Conservation (phyloP, 2,888 invertebrate genomes). For the Plebejus anna region DNA sequence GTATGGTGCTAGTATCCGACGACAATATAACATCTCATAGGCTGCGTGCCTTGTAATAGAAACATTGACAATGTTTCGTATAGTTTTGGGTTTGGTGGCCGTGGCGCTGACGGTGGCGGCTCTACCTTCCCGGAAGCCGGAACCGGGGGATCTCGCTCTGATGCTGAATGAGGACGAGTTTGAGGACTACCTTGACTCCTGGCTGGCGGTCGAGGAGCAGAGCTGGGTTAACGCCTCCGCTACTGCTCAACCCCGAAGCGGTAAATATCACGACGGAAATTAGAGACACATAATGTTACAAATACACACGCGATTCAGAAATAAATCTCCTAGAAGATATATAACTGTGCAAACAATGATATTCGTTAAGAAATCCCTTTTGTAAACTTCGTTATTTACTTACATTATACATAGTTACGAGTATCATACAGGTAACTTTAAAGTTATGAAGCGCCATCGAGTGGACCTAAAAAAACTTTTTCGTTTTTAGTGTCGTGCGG, state of each 20-base stretch:
- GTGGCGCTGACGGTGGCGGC: conserved; percentile 41
- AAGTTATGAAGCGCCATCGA: too few species aligned
- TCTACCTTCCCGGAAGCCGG: conserved; percentile 44
- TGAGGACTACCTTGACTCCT: conserved; percentile 68
- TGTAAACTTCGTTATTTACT: not conserved
- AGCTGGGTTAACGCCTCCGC: conserved; percentile 48
- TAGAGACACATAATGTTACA: not conserved
- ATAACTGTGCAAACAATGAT: not conserved
- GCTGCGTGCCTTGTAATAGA: not conserved
- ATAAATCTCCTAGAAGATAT: not conserved
- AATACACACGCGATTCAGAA: not conserved
- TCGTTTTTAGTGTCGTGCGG: not conserved
- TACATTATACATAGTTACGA: not conserved
- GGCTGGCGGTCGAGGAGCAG: conserved; percentile 57
- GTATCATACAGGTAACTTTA: not conserved
- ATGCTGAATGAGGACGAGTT: conserved; percentile 67
- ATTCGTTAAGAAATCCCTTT: not conserved
- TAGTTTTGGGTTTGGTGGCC: conserved; percentile 39
- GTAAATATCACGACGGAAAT: conserved; percentile 43
- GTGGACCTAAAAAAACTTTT: too few species aligned
- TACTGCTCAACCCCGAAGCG: conserved; percentile 44
- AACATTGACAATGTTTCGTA: conserved; percentile 10
- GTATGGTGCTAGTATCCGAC: not conserved
- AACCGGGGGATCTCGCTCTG: conserved; percentile 60
- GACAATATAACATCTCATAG: not conserved